Conservation (phyloP, 2,888 invertebrate species). For the Allolobophora icterica region DNA sequence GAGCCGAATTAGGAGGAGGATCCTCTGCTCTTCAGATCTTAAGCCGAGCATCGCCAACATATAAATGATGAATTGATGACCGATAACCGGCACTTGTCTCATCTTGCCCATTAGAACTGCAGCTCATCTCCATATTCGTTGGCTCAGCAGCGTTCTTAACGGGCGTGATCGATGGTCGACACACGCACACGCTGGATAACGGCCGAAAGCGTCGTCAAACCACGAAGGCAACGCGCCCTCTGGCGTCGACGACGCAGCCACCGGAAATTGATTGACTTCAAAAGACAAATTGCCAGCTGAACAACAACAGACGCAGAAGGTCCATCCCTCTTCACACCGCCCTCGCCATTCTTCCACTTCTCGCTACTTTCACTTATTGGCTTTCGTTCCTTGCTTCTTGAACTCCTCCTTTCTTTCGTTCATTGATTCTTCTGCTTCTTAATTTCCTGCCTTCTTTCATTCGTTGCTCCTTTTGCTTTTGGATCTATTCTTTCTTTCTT, state of each 20-base stretch:
- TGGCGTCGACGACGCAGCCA: not conserved
- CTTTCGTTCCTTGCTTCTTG: too few species aligned
- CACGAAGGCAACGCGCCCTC: not conserved
- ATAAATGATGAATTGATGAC: not conserved
- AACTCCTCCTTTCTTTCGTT: too few species aligned
- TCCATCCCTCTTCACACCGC: not conserved
- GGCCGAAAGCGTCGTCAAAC: not conserved
- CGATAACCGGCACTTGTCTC: not conserved
- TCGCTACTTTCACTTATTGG: too few species aligned
- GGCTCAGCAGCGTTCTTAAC: not conserved
- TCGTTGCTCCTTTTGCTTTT: too few species aligned
- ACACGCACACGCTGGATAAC: not conserved
- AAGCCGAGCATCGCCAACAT: not conserved
- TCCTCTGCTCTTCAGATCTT: not conserved
- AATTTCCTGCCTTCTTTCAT: too few species aligned
- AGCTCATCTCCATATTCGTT: not conserved
- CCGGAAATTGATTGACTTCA: conserved; percentile 5
- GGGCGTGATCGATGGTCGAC: not conserved
- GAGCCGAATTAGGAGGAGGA: too few species aligned
- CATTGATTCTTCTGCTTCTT: too few species aligned
- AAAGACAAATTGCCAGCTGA: not conserved
- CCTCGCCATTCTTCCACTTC: too few species aligned
- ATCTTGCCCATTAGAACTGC: not conserved
- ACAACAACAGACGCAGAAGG: too few species aligned
- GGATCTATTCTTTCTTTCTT: too few species aligned